Evolutionary conservation across 1,140 invertebrate genomes (phyloP).

Genomic region (Ceratina calcarata): DNA sequence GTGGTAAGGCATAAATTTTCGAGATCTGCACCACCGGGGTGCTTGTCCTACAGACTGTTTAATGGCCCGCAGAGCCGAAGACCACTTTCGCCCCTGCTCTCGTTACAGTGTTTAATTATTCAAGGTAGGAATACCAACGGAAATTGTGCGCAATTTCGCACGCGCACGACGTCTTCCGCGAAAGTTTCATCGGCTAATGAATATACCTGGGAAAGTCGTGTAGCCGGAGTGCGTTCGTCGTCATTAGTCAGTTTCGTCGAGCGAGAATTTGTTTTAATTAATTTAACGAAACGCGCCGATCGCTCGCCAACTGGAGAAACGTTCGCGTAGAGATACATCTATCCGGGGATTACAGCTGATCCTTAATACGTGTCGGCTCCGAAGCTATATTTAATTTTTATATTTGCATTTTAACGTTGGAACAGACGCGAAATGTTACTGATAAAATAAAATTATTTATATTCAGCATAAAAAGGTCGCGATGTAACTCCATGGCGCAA

Average conservation of each 20-base stretch:
- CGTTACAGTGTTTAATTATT: constrained; percentile 33
- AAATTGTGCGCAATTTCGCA: constrained; percentile 34
- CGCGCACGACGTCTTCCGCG: constrained; percentile 4
- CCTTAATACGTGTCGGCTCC: constrained; percentile 7
- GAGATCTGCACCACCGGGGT: too few species aligned
- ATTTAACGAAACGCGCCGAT: constrained; percentile 36
- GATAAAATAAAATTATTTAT: neutral
- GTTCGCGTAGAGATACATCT: neutral
- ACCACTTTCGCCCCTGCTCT: constrained; percentile 15
- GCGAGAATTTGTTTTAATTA: constrained; percentile 28
- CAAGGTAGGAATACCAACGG: constrained; percentile 6
- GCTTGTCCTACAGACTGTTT: constrained; percentile 4
- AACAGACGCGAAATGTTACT: neutral
- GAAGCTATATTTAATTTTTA: constrained; percentile 37
- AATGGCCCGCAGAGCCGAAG: constrained; percentile 5
- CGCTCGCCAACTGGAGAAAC: neutral
- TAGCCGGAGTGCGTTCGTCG: neutral
- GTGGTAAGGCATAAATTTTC: too few species aligned
- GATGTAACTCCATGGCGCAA: too few species aligned
- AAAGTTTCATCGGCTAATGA: constrained; percentile 36
- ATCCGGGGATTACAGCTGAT: neutral
- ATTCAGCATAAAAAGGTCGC: too few species aligned
- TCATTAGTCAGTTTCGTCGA: constrained; percentile 34
- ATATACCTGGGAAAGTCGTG: neutral
- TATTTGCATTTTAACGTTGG: constrained; percentile 17